Percentiles rank a stretch among this genome's conserved stretches.
Conservation (phyloP, 2,888 invertebrate genomes). For the Caenorhabditis becei region DNA sequence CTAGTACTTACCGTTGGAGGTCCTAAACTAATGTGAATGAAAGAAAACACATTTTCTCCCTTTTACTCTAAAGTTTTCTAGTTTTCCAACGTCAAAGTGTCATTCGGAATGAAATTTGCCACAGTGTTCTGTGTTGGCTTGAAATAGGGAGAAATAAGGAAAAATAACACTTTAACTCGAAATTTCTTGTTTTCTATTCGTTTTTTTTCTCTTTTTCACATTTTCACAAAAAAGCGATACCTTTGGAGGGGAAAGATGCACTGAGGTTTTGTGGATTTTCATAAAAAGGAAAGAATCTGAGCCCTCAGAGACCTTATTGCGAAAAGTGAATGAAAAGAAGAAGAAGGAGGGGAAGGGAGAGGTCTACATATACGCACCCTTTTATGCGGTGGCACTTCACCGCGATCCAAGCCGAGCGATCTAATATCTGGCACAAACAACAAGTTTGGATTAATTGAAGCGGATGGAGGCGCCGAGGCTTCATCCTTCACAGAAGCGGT, state of each 20-base stretch:
- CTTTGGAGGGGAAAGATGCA: slow-evolving; percentile 25
- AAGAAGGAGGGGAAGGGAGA: slow-evolving; percentile 10
- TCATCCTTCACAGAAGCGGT: slow-evolving; percentile 59
- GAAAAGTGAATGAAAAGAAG: slow-evolving; percentile 14
- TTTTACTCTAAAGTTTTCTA: slow-evolving; percentile 21
- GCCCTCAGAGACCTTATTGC: slow-evolving; percentile 29
- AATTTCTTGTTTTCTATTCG: background rate
- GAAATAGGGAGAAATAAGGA: slow-evolving; percentile 44
- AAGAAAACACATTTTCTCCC: slow-evolving; percentile 18
- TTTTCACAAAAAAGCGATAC: slow-evolving; percentile 4
- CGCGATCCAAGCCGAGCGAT: slow-evolving; percentile 64
- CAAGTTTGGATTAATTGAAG: slow-evolving; percentile 65
- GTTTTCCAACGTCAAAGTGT: slow-evolving; percentile 1
- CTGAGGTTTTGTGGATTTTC: slow-evolving; percentile 50
- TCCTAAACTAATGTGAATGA: too few relatives aligned
- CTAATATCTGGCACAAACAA: slow-evolving; percentile 71
- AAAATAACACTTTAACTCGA: slow-evolving; percentile 16
- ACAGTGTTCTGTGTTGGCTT: slow-evolving; percentile 9
- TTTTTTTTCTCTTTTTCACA: background rate
- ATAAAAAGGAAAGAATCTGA: slow-evolving; percentile 6
- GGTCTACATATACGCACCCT: slow-evolving; percentile 61
- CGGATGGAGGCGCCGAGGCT: slow-evolving; percentile 46
- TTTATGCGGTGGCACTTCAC: slow-evolving; percentile 74
- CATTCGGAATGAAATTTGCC: slow-evolving; percentile 45
- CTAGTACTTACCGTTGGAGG: too few relatives aligned